These are phyloP conservation scores for Apostichopus parvimensis DNA, from an alignment of 35 echinoderm and acorn worm species.

Conservation along the genomic window DNA sequence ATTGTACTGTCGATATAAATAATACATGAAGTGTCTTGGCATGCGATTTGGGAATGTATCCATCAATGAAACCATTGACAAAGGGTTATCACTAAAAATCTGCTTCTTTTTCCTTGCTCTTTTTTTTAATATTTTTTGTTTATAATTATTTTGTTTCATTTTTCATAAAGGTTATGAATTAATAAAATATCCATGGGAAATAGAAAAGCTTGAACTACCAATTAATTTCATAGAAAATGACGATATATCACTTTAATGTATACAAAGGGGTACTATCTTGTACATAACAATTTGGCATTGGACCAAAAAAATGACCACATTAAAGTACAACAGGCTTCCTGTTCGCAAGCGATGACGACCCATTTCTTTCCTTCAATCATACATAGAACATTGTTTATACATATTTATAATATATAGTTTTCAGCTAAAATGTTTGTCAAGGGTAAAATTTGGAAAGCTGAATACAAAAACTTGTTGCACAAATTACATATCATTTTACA, in stretches of 20 bases:
- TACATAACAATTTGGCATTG: neutral
- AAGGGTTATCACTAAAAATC: neutral
- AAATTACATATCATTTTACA: slow-evolving; percentile 25
- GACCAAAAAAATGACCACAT: neutral
- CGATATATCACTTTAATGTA: neutral
- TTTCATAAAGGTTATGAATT: neutral
- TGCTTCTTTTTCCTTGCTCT: neutral
- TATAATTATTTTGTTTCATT: neutral
- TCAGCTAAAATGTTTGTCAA: slow-evolving; percentile 2
- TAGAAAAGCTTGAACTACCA: neutral
- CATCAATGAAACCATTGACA: neutral
- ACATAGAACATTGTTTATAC: neutral
- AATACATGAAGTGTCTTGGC: neutral
- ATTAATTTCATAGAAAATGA: neutral
- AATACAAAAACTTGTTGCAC: slow-evolving; percentile 44
- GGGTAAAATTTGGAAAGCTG: neutral
- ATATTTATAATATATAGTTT: neutral
- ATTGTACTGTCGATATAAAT: neutral
- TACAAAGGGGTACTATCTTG: neutral
- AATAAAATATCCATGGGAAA: neutral
- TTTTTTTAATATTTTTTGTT: neutral
- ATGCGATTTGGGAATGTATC: neutral
- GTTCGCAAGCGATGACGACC: neutral
- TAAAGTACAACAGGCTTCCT: neutral
- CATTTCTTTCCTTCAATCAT: neutral